Conservation (phyloP, 2,113 vertebrate species). For the Pogona vitticeps region DNA sequence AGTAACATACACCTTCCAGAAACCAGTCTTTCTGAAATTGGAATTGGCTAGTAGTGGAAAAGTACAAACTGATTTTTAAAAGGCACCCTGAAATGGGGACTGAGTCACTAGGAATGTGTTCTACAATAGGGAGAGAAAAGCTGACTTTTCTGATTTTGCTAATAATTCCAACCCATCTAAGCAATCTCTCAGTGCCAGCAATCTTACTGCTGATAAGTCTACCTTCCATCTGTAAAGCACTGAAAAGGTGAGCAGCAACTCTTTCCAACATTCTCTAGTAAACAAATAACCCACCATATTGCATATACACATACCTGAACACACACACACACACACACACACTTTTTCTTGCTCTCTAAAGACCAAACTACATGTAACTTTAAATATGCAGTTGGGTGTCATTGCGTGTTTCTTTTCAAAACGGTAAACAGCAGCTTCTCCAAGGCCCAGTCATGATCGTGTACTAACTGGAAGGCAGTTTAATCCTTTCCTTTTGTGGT, state of each 20-base stretch:
- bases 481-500: not conserved
- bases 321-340: not conserved
- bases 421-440: not conserved
- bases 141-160: accelerated
- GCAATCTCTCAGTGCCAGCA: accelerated
- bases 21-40: conserved; percentile 2
- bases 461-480: not conserved
- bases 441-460: not conserved
- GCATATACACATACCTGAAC: not conserved
- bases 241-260: conserved; percentile 20
- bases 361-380: not conserved
- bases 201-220: not conserved
- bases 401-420: not conserved
- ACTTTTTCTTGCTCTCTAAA: accelerated
- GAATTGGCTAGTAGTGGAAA: not conserved
- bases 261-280: not conserved
- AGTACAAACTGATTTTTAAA: not conserved
- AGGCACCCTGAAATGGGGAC: not conserved
- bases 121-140: not conserved
- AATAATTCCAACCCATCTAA: not conserved
- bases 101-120: not conserved
- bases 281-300: conserved; percentile 1
- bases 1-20: not conserved
- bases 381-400: not conserved
- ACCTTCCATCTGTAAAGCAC: conserved; percentile 12